These are phyloP conservation scores for Epirrhoe tristata DNA, from an alignment of 2,888 invertebrate genomes.

Conservation along the genomic window DNA sequence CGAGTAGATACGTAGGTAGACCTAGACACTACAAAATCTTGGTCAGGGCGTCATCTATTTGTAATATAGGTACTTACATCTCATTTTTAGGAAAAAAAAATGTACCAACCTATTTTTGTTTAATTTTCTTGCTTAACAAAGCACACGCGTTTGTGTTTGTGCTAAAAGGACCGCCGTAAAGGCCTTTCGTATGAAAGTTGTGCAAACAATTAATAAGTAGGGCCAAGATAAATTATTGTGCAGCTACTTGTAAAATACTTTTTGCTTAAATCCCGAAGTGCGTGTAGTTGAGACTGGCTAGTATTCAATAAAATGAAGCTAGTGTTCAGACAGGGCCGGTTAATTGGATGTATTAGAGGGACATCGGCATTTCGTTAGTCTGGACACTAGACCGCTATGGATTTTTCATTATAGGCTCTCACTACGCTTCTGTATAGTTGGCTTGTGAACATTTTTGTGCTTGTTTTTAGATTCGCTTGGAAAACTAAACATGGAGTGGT, in stretches of 20 bases:
- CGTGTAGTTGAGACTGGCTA: too few species aligned
- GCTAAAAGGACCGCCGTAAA: constrained; percentile 4
- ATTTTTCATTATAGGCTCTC: constrained; percentile 15
- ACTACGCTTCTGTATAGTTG: not conserved
- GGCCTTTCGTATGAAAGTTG: not conserved
- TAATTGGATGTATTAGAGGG: constrained; percentile 19
- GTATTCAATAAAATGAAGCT: constrained; percentile 1
- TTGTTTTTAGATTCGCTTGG: too few species aligned
- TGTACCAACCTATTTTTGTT: too few species aligned
- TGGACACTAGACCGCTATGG: constrained; percentile 17
- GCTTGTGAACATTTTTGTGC: not conserved
- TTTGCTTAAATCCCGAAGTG: not conserved
- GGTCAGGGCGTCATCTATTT: too few species aligned
- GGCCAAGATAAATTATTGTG: not conserved
- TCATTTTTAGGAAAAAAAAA: too few species aligned
- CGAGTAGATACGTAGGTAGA: too few species aligned
- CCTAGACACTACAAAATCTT: too few species aligned
- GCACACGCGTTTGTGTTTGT: not conserved
- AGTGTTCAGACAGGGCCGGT: constrained; percentile 3
- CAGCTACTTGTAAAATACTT: not conserved
- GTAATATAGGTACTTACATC: too few species aligned
- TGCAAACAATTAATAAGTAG: constrained; percentile 13
- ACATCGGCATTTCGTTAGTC: constrained; percentile 24
- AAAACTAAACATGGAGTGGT: too few species aligned
- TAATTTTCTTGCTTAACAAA: constrained; percentile 6